Evolutionary conservation across 2,888 invertebrate species (phyloP).

Genomic region (Rhyacophila evoluta): DNA sequence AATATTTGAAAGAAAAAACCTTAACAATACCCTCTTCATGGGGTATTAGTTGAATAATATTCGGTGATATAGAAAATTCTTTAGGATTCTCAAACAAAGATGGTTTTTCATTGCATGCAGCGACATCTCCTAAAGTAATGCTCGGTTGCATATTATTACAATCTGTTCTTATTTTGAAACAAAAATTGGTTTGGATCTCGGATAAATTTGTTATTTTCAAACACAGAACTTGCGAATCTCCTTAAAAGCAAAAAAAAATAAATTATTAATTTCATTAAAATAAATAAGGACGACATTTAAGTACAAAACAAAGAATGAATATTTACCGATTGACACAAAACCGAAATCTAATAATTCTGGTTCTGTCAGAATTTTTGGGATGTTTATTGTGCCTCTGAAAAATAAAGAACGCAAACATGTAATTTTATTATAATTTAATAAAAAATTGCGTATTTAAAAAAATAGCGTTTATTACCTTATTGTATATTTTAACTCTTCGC

Average conservation of each 20-base stretch:
- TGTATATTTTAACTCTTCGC: conserved; percentile 30
- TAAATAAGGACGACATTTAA: too few species aligned
- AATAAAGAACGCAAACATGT: not conserved
- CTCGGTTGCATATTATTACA: conserved; percentile 12
- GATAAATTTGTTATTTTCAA: conserved; percentile 38
- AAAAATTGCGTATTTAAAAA: not conserved
- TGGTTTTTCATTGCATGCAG: not conserved
- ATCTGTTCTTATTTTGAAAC: conserved; percentile 37
- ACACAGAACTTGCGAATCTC: conserved; percentile 2
- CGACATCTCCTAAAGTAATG: conserved; percentile 25
- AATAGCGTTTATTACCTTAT: conserved; percentile 30
- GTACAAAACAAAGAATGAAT: not conserved
- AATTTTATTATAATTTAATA: not conserved
- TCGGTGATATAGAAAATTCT: conserved; percentile 30
- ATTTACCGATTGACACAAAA: conserved; percentile 31
- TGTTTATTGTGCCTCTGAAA: conserved; percentile 21
- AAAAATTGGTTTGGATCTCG: conserved; percentile 3
- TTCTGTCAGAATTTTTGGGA: conserved; percentile 27
- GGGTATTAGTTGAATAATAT: not conserved
- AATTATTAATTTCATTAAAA: too few species aligned
- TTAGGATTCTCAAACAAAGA: conserved; percentile 16
- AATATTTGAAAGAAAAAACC: too few species aligned
- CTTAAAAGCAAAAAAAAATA: not conserved
- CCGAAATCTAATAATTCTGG: conserved; percentile 28
- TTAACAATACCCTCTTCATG: conserved; percentile 25